Evolutionary conservation across 2,797 vertebrate genomes (phyloP).

Genomic region (Paedocypris micromegethes): DNA sequence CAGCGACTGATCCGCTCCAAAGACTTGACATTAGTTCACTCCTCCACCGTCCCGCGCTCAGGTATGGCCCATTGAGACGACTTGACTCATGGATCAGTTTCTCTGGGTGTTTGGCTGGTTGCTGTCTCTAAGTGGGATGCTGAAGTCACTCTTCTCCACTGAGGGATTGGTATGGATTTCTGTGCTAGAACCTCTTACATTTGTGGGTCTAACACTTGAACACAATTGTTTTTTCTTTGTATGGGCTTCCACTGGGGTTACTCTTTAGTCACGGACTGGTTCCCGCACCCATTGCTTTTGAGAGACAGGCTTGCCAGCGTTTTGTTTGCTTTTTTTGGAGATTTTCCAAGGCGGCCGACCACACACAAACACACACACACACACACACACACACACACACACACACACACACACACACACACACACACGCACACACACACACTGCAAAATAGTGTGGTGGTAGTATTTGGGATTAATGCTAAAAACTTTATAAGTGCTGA

Average conservation of each 20-base stretch:
- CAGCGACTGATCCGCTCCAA: conserved; percentile 2
- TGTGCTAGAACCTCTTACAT: background rate
- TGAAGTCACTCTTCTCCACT: conserved; percentile 3
- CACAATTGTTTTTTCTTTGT: conserved; percentile 22
- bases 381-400: too few species aligned
- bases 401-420: too few species aligned
- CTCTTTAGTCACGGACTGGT: conserved; percentile 18
- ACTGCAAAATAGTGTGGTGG: too few species aligned
- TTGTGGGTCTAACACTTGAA: background rate
- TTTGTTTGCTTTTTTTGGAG: background rate
- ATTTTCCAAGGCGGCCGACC: background rate
- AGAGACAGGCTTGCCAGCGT: conserved; percentile 23
- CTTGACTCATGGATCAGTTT: conserved; percentile 20
- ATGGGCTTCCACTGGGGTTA: conserved; percentile 23
- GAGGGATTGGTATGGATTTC: conserved; percentile 10
- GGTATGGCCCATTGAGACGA: conserved; percentile 12
- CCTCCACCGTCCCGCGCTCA: conserved; percentile 2
- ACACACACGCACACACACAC: too few species aligned
- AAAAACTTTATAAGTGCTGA: too few species aligned
- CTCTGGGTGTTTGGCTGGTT: conserved; percentile 19
- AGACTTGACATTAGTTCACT: conserved; percentile 21
- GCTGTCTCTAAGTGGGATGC: background rate
- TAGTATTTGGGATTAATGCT: too few species aligned
- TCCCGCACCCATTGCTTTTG: background rate
- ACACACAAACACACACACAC: too few species aligned